Evolutionary conservation across 2,888 invertebrate genomes (phyloP).

Genomic region (Chrysolina americana): DNA sequence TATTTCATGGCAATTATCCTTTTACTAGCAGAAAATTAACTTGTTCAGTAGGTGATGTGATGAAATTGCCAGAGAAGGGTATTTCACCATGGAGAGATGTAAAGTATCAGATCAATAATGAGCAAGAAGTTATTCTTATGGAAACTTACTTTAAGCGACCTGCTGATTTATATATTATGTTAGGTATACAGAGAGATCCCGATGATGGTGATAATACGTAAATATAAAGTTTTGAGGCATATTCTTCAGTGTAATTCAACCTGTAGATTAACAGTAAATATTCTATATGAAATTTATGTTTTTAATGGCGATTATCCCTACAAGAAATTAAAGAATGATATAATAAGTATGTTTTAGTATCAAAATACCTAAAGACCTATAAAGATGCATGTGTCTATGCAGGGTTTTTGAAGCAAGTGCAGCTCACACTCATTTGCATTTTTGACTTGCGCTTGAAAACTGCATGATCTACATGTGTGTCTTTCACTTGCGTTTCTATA

Average conservation of each 20-base stretch:
- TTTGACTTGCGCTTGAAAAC: too few species aligned
- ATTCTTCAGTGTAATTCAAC: conserved; percentile 15
- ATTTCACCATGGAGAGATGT: conserved; percentile 58
- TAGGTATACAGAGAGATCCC: conserved; percentile 61
- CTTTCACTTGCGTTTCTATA: too few species aligned
- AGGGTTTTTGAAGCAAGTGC: too few species aligned
- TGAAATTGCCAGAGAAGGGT: conserved; percentile 35
- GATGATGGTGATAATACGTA: conserved; percentile 44
- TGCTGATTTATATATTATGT: conserved; percentile 66
- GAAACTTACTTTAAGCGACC: conserved; percentile 64
- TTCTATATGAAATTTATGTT: too few species aligned
- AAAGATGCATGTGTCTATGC: too few species aligned
- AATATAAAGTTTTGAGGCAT: not conserved
- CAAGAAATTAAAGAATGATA: too few species aligned
- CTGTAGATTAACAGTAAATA: not conserved
- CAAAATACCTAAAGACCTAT: too few species aligned
- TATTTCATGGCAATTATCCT: conserved; percentile 60
- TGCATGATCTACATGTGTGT: too few species aligned
- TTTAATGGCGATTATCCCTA: too few species aligned
- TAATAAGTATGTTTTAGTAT: too few species aligned
- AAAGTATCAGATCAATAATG: conserved; percentile 56
- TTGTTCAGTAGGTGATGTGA: conserved; percentile 58
- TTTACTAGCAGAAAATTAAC: conserved; percentile 49
- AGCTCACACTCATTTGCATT: too few species aligned
- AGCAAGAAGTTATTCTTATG: conserved; percentile 58